These are phyloP conservation scores for Urocyon cinereoargenteus DNA, from an alignment of 2,797 vertebrate genomes.

Conservation along the genomic window DNA sequence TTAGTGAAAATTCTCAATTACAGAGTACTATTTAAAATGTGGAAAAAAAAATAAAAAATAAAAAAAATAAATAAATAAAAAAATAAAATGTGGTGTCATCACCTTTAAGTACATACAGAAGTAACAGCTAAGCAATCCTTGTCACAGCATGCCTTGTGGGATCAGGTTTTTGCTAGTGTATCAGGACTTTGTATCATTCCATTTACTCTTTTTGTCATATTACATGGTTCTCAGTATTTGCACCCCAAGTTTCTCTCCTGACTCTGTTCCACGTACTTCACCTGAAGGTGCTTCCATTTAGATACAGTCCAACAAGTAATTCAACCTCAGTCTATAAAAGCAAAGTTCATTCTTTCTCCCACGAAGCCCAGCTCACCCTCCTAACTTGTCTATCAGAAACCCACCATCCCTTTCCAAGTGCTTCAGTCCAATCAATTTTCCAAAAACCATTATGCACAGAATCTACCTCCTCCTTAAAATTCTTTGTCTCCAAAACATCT, in stretches of 20 bases:
- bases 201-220: background rate
- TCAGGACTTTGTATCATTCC: background rate
- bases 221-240: background rate
- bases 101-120: background rate
- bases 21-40: background rate
- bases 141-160: too few relatives aligned
- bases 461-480: background rate
- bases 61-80: too few relatives aligned
- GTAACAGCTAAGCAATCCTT: background rate
- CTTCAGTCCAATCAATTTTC: slow-evolving; percentile 5
- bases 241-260: slow-evolving; percentile 1
- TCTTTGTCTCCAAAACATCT: slow-evolving; percentile 34
- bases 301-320: background rate
- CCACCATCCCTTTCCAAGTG: background rate
- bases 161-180: background rate
- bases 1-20: background rate
- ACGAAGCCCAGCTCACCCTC: background rate
- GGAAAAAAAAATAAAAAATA: too few relatives aligned
- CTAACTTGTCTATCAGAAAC: background rate
- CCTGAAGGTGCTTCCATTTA: background rate
- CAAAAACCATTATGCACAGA: background rate
- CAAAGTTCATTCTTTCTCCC: background rate
- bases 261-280: background rate
- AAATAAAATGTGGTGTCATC: background rate
- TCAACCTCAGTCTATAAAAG: background rate